Evolutionary conservation across 1,140 invertebrate species (phyloP), one percentile per base, ranked within the genome.

Genomic region (Microplitis demolitor): DNA sequence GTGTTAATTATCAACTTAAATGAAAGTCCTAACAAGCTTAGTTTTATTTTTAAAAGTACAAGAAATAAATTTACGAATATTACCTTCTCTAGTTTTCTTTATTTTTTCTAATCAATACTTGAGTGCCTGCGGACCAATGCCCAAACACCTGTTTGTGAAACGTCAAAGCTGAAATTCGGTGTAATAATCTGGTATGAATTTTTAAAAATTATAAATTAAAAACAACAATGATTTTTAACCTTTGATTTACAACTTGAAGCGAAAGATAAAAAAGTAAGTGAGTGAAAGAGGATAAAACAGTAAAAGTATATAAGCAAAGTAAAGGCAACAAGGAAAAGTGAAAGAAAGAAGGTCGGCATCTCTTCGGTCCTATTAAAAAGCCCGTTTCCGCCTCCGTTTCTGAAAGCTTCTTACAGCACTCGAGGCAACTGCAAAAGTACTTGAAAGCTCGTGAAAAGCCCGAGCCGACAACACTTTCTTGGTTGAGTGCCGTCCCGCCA

Each of bases 391-490:
- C 84, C 83, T 87, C 82, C 84, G 82, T 87, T 86, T 87, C 84
- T 86, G 84, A 87, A 87, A 87, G 85, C 85, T 84, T 87, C 86
- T 87, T 87, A 87, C 80, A 79, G 83, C 82, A 87, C 86, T 87
- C 84, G 84, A 86, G 85, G 86, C 84, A 87, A 87, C 86, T 87
- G 86, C 80, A 80, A 87, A 87, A 86, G 86, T 84, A 87, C 85
- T 87, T 87, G 86, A 87, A 87, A 87, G 86, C 85, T 87, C 84
- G 84, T 87, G 86, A 87, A 87, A 87, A 86, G 85, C 86, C 78
- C 83, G 77, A 81, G 80, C 82, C 80, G 84, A 86, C 84, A 87
- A 87, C 85, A 87, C 85, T 87, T 87, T 80, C 81, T 82, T 81
- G 80, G 80, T 84, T 86, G 85, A 85, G 85, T 86, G 82, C 84